Base-by-base conservation (phyloP, 2,113 vertebrate species). In the Typhlomys cinereus region DNA sequence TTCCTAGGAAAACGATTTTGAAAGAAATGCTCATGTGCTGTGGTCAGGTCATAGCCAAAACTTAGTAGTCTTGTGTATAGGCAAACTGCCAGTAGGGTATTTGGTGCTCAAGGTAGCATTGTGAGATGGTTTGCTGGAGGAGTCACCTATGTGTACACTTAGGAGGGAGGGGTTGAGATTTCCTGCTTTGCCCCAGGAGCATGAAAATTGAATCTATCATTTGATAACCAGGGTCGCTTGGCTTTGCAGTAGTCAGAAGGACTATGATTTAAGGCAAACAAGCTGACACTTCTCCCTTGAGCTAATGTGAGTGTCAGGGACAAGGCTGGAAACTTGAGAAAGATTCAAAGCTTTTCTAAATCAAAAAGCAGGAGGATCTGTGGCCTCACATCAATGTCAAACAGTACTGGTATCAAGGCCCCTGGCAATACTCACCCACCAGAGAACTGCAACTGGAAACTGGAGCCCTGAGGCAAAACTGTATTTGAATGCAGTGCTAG, bases 321-420 rank as follows among this genome's bases (percentile, higher is more conserved):
- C 73, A 36, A 66, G 46, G 23, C 34, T 71, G 44, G 76, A 73
- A 67, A 75, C 54, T 54, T 29, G 23, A 27, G 62, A 61, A 75
- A 76, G 34, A 66, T 48, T 84, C 25, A 48, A 36, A 34, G 76
- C 50, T 93, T 95, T 89, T 80, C 9, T 29, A 54, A 89, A 87
- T 85, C 62, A 48, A 41, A 87, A 84, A 39, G 69, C 27, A 44
- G 23, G 27, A 66, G 36, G 52, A 6, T 54, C 17, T 80, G 27
- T 71, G 82, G n/a, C 57, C n/a, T 94, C 57, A 59, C 88, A n/a
- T 80, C 41, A 44, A 0, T 50, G 90, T 94, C 76, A 84, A 74
- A 57, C n/a, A 20, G 31, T 74, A 18, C 41, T 36, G 10, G 41
- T 36, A 25, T 67, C 70, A 62, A 73, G 88, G 84, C 71, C 64